A percentile compares a stretch with the other conserved stretches of the same genome.
phyloP scores from a whole-genome alignment of 2,113 vertebrate genomes.

The Ailuropoda melanoleuca region DNA sequence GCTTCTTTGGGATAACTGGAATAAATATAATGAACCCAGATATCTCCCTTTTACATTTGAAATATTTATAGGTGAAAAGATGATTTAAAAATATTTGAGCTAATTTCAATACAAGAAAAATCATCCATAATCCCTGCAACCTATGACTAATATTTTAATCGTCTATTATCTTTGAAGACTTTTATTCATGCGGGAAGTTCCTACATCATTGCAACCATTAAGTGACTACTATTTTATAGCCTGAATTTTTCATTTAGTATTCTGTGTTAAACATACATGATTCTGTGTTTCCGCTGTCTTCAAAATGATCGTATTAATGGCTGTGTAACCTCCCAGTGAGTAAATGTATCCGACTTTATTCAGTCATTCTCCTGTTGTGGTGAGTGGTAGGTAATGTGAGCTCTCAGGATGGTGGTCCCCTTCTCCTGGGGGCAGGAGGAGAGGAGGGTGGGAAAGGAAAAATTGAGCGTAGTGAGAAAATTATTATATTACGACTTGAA shows the following conservation, averaged over 20 bases:
- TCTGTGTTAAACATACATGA: background rate
- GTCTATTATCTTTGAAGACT: background rate
- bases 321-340: background rate
- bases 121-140: background rate
- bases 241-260: background rate
- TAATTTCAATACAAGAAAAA: background rate
- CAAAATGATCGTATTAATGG: background rate
- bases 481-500: background rate
- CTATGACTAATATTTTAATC: slow-evolving; percentile 17
- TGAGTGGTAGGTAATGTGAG: slow-evolving; percentile 1
- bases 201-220: background rate
- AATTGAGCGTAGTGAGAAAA: background rate
- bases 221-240: background rate
- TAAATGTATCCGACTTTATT: background rate
- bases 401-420: background rate
- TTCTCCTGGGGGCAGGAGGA: background rate
- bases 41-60: background rate
- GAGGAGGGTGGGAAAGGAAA: background rate
- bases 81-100: background rate
- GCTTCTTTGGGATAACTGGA: background rate
- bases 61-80: background rate
- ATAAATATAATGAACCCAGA: background rate
- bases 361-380: background rate
- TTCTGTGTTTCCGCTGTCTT: background rate
- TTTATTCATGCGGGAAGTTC: background rate